phyloP scores from a whole-genome alignment of 2,797 vertebrate species.

The Ficedula albicollis region DNA sequence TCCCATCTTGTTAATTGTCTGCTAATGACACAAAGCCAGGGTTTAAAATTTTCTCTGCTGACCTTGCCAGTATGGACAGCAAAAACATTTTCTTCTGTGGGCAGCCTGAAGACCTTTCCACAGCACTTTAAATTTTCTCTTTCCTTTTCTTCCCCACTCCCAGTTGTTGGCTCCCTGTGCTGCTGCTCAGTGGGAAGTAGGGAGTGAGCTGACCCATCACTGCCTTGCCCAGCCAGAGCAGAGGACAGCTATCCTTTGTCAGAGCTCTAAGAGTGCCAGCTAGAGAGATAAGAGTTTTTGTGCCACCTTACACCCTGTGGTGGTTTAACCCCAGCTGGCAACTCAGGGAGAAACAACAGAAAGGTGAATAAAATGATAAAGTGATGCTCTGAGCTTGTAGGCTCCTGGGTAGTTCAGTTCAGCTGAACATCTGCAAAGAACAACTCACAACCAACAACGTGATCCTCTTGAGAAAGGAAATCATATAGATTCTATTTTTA shows the following conservation, averaged over 20 bases:
- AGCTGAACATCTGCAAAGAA: not conserved
- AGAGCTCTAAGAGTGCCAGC: not conserved
- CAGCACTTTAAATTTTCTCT: not conserved
- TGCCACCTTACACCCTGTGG: not conserved
- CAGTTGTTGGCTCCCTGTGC: not conserved
- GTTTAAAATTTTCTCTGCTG: not conserved
- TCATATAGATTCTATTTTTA: not conserved
- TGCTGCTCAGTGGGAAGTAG: not conserved
- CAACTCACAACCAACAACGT: too few relatives aligned
- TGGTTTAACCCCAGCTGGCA: not conserved
- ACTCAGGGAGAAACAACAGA: not conserved
- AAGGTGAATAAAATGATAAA: not conserved
- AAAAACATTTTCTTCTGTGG: not conserved
- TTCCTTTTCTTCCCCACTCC: not conserved
- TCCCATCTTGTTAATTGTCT: not conserved
- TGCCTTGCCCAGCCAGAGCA: not conserved
- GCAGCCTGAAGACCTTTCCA: not conserved
- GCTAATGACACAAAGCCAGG: not conserved
- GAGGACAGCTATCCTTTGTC: not conserved
- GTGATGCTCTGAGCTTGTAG: not conserved
- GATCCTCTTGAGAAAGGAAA: not conserved
- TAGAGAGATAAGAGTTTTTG: not conserved
- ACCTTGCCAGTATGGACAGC: not conserved
- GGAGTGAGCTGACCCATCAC: not conserved
- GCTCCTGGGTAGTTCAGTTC: not conserved